Evolutionary conservation across 1,140 invertebrate species (phyloP).

Genomic region (Anastatus disparis): DNA sequence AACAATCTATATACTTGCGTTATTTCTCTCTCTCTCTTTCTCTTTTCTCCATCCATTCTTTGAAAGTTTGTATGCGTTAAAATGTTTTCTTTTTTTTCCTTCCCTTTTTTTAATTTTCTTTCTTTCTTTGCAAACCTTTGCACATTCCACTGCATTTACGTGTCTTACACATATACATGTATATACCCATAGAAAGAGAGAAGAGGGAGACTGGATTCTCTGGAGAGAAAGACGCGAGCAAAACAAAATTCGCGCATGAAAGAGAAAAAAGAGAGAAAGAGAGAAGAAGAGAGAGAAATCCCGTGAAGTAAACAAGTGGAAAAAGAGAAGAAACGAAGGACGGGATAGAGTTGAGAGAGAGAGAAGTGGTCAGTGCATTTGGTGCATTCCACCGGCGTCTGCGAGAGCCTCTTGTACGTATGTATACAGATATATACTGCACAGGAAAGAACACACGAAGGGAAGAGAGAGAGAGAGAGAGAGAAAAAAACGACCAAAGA

Average conservation of each 20-base stretch:
- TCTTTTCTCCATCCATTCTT: no score
- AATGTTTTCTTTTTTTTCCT: no score
- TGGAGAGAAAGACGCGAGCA: conserved; percentile 41
- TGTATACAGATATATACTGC: no score
- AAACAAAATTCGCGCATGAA: conserved; percentile 35
- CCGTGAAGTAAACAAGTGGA: conserved; percentile 60
- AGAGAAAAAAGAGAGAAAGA: conserved; percentile 21
- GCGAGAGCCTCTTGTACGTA: conserved; percentile 45
- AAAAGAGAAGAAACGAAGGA: conserved; percentile 50
- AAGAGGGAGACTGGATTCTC: background rate
- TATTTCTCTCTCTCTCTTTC: no score
- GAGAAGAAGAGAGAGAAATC: conserved; percentile 20
- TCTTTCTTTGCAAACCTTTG: background rate
- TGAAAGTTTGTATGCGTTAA: no score
- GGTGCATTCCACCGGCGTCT: conserved; percentile 60
- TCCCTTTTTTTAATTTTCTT: no score
- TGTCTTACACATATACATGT: background rate
- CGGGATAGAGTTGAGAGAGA: conserved; percentile 42
- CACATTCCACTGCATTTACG: conserved; percentile 21
- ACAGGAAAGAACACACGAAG: no score
- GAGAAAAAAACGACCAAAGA: conserved; percentile 29
- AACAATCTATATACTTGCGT: no score
- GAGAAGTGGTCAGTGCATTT: conserved; percentile 57
- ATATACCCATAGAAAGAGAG: background rate
- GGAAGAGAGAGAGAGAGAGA: background rate